Evolutionary conservation across 1,140 invertebrate species (phyloP).

Genomic region (Leptestheria dahalacensis): DNA sequence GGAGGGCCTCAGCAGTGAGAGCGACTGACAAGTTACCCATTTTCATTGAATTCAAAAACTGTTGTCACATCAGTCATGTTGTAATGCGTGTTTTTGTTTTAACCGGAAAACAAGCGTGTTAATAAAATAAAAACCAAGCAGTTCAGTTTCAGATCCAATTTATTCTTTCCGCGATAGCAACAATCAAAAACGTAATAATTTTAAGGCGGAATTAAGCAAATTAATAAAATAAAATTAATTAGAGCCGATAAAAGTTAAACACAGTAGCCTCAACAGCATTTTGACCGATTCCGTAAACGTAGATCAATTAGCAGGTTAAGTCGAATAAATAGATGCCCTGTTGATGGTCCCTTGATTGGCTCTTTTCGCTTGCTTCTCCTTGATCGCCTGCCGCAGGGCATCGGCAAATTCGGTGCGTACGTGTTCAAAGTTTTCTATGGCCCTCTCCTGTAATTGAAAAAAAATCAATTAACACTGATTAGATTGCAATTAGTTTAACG

Average conservation of each 20-base stretch:
- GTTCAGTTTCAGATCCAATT: background rate
- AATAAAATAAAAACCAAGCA: background rate
- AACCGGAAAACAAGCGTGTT: background rate
- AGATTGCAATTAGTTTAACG: background rate
- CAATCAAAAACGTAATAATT: too few relatives aligned
- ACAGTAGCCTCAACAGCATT: too few relatives aligned
- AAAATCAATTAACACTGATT: background rate
- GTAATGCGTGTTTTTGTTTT: background rate
- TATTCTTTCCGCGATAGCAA: too few relatives aligned
- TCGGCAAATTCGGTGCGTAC: slow-evolving; percentile 1
- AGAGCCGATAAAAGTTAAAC: too few relatives aligned
- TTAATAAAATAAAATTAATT: too few relatives aligned
- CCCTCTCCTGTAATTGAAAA: background rate
- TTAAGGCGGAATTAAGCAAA: too few relatives aligned
- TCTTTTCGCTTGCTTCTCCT: background rate
- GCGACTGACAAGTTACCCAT: too few relatives aligned
- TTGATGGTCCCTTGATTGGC: background rate
- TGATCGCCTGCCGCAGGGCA: background rate
- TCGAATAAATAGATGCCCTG: background rate
- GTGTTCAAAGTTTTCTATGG: background rate
- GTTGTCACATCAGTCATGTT: background rate
- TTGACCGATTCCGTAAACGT: too few relatives aligned
- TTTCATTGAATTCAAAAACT: background rate
- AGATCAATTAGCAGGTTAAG: background rate
- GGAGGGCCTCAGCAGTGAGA: background rate